A percentile compares a stretch with the other conserved stretches of the same genome.
Conservation (phyloP, 2,888 invertebrate genomes). For the Chydorus sphaericus region DNA sequence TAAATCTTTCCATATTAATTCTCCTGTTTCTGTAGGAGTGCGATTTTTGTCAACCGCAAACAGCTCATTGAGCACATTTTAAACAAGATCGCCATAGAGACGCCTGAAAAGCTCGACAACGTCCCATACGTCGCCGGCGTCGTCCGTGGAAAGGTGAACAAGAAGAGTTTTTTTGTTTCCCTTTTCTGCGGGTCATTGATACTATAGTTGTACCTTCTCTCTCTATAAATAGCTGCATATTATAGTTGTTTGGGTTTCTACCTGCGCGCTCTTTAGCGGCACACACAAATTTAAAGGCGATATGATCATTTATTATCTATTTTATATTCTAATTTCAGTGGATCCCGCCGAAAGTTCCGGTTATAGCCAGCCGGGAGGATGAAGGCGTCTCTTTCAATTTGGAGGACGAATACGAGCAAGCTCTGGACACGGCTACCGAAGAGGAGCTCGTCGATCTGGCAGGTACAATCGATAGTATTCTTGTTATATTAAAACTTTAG, state of each 20-base stretch:
- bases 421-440: constrained; percentile 73
- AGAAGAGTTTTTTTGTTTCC: too few relatives aligned
- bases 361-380: constrained; percentile 43
- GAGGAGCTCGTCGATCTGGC: constrained; percentile 98
- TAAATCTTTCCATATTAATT: too few relatives aligned
- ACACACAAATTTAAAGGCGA: background rate
- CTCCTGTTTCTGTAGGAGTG: too few relatives aligned
- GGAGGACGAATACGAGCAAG: constrained; percentile 85
- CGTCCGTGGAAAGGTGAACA: constrained; percentile 76
- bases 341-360: constrained; percentile 52
- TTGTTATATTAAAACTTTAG: too few relatives aligned
- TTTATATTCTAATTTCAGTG: constrained; percentile 38
- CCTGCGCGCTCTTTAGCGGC: background rate
- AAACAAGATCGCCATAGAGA: constrained; percentile 96
- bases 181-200: too few relatives aligned
- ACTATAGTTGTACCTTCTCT: too few relatives aligned
- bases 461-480: too few relatives aligned
- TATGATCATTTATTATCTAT: background rate
- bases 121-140: constrained; percentile 86
- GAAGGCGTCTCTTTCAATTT: constrained; percentile 86
- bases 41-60: constrained; percentile 89
- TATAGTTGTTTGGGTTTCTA: too few relatives aligned
- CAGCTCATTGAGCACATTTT: constrained; percentile 87
- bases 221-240: too few relatives aligned
- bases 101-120: constrained; percentile 90